Percentiles rank a stretch among this genome's conserved stretches.
Evolutionary conservation across 2,888 invertebrate genomes (phyloP).

Genomic region (Dysmachus trigonus): DNA sequence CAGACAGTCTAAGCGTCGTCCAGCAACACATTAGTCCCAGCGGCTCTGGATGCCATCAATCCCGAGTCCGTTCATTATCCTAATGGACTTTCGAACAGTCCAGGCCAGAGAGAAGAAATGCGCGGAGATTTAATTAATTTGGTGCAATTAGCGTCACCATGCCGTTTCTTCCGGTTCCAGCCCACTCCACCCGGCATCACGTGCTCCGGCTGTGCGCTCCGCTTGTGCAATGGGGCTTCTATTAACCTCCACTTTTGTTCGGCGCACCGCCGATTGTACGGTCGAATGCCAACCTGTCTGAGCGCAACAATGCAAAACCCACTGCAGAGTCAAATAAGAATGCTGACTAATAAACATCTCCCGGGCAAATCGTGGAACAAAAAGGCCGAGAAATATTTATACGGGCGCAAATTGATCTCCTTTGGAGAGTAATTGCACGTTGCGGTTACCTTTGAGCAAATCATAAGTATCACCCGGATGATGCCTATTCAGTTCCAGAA

Average conservation of each 20-base stretch:
- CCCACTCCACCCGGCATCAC: neutral
- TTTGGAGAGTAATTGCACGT: neutral
- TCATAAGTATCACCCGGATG: neutral
- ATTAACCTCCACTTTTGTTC: neutral
- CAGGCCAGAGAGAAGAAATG: neutral
- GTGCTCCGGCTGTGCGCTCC: neutral
- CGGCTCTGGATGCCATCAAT: neutral
- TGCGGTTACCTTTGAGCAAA: neutral
- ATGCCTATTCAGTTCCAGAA: neutral
- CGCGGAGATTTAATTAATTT: slow-evolving; percentile 8
- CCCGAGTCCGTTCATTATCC: neutral
- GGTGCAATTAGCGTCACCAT: neutral
- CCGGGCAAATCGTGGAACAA: neutral
- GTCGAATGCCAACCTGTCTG: neutral
- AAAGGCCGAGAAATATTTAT: neutral
- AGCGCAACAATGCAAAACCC: neutral
- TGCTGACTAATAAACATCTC: neutral
- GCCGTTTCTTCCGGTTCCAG: slow-evolving; percentile 18
- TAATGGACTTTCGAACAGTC: neutral
- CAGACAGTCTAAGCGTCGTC: neutral
- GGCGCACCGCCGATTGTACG: neutral
- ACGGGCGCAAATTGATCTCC: neutral
- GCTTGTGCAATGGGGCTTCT: neutral
- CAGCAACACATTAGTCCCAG: neutral
- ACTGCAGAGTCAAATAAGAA: neutral